Evolutionary conservation across 64 coral and sea anemone species (phyloP).

Genomic region (Catalaphyllia jardinei): DNA sequence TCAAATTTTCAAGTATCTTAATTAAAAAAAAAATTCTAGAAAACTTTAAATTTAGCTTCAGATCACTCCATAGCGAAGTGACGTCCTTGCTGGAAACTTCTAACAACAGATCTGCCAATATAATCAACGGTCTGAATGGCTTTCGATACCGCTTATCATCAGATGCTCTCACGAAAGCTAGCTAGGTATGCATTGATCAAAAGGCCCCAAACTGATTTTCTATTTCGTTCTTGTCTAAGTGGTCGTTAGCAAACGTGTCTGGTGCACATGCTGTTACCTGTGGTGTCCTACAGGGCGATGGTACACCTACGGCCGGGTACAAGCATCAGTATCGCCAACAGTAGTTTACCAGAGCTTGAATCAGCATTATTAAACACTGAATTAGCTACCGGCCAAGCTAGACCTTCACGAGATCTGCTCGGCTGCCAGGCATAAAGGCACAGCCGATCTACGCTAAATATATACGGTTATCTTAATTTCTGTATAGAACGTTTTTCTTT

Average conservation of each 20-base stretch:
- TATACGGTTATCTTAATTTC: too few relatives aligned
- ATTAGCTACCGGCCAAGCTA: background rate
- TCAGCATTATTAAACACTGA: background rate
- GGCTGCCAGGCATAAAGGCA: too few relatives aligned
- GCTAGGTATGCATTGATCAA: background rate
- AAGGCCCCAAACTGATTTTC: constrained; percentile 6
- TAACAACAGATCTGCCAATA: constrained; percentile 40
- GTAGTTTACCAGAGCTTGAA: background rate
- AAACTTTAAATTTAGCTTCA: constrained; percentile 37
- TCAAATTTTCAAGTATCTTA: constrained; percentile 33
- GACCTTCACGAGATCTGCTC: too few relatives aligned
- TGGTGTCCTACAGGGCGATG: background rate
- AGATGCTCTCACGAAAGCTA: constrained; percentile 21
- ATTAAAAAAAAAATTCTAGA: background rate
- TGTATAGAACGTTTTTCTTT: too few relatives aligned
- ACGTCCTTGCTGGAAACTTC: constrained; percentile 31
- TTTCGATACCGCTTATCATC: constrained; percentile 33
- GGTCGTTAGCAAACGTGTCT: constrained; percentile 11
- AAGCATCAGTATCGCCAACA: background rate
- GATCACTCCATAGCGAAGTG: constrained; percentile 3
- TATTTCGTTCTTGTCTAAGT: constrained; percentile 18
- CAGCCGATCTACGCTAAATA: too few relatives aligned
- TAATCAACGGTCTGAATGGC: constrained; percentile 32
- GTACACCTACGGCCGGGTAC: constrained; percentile 41
- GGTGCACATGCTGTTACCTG: background rate